Percentiles rank a stretch among this genome's conserved stretches.
phyloP scores from a whole-genome alignment of 64 coral and sea anemone species.

The Montipora efflorescens region DNA sequence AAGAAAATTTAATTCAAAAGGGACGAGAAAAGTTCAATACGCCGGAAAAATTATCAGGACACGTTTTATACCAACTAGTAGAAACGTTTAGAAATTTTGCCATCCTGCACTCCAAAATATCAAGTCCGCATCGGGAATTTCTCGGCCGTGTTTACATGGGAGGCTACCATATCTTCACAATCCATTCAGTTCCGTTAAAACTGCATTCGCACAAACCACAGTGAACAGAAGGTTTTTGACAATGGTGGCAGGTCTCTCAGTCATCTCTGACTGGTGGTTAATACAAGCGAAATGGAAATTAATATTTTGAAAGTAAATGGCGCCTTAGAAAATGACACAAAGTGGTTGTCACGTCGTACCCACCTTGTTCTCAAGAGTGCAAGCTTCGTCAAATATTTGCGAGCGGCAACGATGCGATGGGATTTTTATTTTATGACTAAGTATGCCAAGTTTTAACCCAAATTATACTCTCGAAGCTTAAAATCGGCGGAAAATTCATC shows the following conservation, averaged over 20 bases:
- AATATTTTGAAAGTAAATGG: background rate
- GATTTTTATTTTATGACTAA: background rate
- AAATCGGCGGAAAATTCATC: too few relatives aligned
- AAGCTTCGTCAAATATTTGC: background rate
- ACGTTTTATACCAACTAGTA: too few relatives aligned
- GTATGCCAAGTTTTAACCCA: background rate
- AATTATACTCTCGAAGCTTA: too few relatives aligned
- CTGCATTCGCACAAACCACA: constrained; percentile 1
- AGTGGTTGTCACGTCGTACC: background rate
- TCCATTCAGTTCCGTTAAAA: constrained; percentile 14
- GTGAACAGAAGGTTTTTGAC: constrained; percentile 9
- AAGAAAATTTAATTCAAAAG: background rate
- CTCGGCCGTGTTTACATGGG: background rate
- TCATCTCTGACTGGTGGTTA: constrained; percentile 1
- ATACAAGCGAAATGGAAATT: constrained; percentile 50
- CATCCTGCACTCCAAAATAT: too few relatives aligned
- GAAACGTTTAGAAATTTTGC: too few relatives aligned
- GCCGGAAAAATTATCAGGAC: too few relatives aligned
- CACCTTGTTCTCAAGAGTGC: background rate
- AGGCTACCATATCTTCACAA: background rate
- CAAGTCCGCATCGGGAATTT: background rate
- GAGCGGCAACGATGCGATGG: too few relatives aligned
- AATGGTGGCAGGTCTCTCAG: background rate
- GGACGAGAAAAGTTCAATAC: too few relatives aligned
- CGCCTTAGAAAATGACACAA: background rate